Evolutionary conservation across 2,888 invertebrate species (phyloP), one percentile per base, ranked within the genome.

Genomic region (Lasioglossum malachurum): DNA sequence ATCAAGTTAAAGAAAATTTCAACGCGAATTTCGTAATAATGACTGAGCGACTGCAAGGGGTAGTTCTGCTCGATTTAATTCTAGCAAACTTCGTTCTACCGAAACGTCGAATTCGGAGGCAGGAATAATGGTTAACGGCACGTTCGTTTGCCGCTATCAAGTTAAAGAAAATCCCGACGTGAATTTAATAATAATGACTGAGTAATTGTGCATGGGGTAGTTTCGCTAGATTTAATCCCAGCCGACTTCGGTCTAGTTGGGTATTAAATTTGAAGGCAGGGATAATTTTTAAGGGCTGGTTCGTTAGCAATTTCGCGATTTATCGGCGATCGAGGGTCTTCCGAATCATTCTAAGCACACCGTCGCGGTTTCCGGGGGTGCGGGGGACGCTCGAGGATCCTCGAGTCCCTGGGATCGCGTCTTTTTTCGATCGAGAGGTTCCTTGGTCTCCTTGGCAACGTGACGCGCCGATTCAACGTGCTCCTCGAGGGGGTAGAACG

Each of bases 361-460:
- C 31, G 67, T 16, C 3, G 53, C 2, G 53, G 53, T 16, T 31
- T 16, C 27, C 27, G 14, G 64, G 16, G 31, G 64, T 14, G 31
- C 31, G 57, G 10, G n/a, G 7, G 31, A 71, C 44, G 46, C 5
- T 77, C 10, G 31, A 73, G 7, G 60, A 44, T 73, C n/a, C 27
- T 44, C 23, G 77, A 57, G 60, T 44, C 60, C 46, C 14, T 67
- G 16, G 64, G 71, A 76, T 69, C 44, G 80, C 19, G 41, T 46
- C 35, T 80, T 86, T 89, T 87, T 81, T 69, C 69, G 80, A 80
- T 80, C 80, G 41, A 78, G 78, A 83, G 83, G 73, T 79, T 87
- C 67, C 86, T 86, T 73, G 46, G 91, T 91, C 35, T 91, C 84
- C 91, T 44, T 83, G 87, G 84, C 82, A 90, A 91, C 91, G 88